Evolutionary conservation across 2,888 invertebrate species (phyloP).

Genomic region (Drosophila pegasa): DNA sequence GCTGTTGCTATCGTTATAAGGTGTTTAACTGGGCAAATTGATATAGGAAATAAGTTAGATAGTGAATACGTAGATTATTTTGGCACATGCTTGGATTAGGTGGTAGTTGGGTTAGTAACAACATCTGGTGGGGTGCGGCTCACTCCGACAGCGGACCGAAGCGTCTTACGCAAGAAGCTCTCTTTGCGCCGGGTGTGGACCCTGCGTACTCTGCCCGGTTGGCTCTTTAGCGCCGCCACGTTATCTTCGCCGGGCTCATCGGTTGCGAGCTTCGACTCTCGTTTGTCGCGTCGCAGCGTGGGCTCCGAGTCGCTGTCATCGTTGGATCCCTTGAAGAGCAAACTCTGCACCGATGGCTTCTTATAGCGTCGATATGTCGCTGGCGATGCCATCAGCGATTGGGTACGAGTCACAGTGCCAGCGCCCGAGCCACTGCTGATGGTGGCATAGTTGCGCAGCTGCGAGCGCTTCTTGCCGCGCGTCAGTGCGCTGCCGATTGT

Average conservation of each 20-base stretch:
- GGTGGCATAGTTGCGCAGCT: conserved; percentile 69
- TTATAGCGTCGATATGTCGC: conserved; percentile 53
- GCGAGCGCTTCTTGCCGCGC: conserved; percentile 82
- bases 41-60: background rate
- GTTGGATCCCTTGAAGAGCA: conserved; percentile 46
- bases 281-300: conserved; percentile 7
- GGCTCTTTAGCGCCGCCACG: background rate
- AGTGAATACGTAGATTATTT: conserved; percentile 5
- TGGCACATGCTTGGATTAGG: conserved; percentile 46
- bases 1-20: background rate
- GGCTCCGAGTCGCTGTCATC: conserved; percentile 32
- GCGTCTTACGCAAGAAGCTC: conserved; percentile 85
- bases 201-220: conserved; percentile 35
- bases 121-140: conserved; percentile 68
- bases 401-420: conserved; percentile 74
- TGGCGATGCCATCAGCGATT: conserved; percentile 72
- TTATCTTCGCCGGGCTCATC: conserved; percentile 1
- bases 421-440: conserved; percentile 58
- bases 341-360: conserved; percentile 63
- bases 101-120: conserved; percentile 66
- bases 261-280: conserved; percentile 9
- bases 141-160: conserved; percentile 83
- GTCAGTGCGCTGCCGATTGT: conserved; percentile 79
- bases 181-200: conserved; percentile 78
- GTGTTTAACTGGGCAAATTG: background rate